Evolutionary conservation across 2,797 vertebrate genomes (phyloP).

Genomic region (Tokudaia muenninki): DNA sequence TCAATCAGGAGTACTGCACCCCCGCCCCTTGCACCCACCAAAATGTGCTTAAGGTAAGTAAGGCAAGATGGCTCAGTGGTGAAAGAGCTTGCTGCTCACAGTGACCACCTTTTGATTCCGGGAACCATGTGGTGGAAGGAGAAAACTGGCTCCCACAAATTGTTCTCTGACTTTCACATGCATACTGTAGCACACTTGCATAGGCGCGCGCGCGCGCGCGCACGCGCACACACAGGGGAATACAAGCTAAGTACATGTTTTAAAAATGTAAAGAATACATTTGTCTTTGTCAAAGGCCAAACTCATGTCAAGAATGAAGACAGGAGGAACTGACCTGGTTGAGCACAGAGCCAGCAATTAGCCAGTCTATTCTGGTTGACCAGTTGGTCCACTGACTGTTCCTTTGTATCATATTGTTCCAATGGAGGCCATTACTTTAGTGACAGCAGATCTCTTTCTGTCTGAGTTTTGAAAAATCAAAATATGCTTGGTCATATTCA

Average conservation of each 20-base stretch:
- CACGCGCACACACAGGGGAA: background rate
- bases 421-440: background rate
- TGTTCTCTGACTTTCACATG: background rate
- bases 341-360: background rate
- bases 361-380: background rate
- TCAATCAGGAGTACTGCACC: background rate
- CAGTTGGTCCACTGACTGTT: background rate
- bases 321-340: background rate
- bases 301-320: constrained; percentile 26
- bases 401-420: background rate
- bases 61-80: background rate
- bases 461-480: constrained; percentile 25
- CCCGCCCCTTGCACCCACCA: background rate
- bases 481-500: background rate
- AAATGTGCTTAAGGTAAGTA: background rate
- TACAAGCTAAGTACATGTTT: background rate
- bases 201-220: background rate
- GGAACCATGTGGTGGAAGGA: background rate
- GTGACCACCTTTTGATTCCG: background rate
- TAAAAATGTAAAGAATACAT: background rate
- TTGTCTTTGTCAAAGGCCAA: constrained; percentile 28
- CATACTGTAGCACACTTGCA: background rate
- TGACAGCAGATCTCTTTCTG: no score
- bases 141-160: background rate
- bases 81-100: background rate